A percentile compares a stretch with the other conserved stretches of the same genome.
Conservation (phyloP, 2,113 vertebrate species). For the Girardinichthys multiradiatus region DNA sequence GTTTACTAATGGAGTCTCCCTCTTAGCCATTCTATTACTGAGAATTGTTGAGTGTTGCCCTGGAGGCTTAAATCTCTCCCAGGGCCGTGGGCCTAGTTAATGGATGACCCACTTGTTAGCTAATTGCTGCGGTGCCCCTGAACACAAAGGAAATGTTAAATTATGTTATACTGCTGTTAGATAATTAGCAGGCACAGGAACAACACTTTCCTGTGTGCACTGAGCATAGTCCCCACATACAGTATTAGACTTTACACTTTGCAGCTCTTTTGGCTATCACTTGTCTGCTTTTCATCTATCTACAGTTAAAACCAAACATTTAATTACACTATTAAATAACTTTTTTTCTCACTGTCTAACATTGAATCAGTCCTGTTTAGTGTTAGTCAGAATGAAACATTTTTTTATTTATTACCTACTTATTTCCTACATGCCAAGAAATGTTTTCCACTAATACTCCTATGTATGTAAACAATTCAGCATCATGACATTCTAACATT, state of each 20-base stretch:
- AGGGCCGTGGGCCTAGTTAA: constrained; percentile 75
- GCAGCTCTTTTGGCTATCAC: background rate
- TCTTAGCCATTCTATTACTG: constrained; percentile 75
- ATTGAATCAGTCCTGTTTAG: too few relatives aligned
- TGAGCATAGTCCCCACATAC: constrained; percentile 55
- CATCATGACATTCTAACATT: too few relatives aligned
- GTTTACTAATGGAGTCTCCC: constrained; percentile 77
- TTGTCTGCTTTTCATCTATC: background rate
- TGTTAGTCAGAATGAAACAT: too few relatives aligned
- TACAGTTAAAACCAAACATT: background rate
- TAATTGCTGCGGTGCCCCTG: constrained; percentile 84
- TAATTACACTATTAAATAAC: too few relatives aligned
- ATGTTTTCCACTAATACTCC: too few relatives aligned
- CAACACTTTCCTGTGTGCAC: constrained; percentile 58
- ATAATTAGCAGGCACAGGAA: constrained; percentile 82
- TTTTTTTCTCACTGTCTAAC: too few relatives aligned
- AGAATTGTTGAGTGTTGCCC: constrained; percentile 81
- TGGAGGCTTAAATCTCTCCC: constrained; percentile 77
- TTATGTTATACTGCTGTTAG: constrained; percentile 78
- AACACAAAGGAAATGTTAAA: constrained; percentile 86
- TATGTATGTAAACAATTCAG: too few relatives aligned
- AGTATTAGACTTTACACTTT: constrained; percentile 35
- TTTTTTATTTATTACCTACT: too few relatives aligned
- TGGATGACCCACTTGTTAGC: constrained; percentile 82
- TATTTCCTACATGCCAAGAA: too few relatives aligned